Percentiles rank a stretch among this genome's conserved stretches.
Evolutionary conservation across 2,888 invertebrate genomes (phyloP).

Genomic region (Apantesis nais): DNA sequence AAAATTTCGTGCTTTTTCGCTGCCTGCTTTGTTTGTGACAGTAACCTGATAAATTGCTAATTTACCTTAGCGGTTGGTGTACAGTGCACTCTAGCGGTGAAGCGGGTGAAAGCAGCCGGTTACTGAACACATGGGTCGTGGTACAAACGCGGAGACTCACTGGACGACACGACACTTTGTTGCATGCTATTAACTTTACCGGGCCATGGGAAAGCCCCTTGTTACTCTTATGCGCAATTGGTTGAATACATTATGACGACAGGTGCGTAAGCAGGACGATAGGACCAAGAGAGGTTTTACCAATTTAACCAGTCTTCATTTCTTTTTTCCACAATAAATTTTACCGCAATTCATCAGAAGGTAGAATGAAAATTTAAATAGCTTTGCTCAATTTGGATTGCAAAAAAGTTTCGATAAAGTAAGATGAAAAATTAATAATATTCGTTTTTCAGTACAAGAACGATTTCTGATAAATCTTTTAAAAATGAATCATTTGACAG

Average conservation of each 20-base stretch:
- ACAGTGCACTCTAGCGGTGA: conserved; percentile 16
- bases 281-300: too few species aligned
- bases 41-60: conserved; percentile 8
- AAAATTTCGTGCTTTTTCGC: background rate
- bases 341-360: too few species aligned
- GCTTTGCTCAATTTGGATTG: too few species aligned
- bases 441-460: too few species aligned
- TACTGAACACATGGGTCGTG: background rate
- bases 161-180: background rate
- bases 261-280: background rate
- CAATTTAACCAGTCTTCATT: too few species aligned
- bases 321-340: background rate
- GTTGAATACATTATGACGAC: background rate
- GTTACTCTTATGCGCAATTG: background rate
- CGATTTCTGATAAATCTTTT: too few species aligned
- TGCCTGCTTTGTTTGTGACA: conserved; percentile 1
- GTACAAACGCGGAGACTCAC: background rate
- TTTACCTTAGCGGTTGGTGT: conserved; percentile 16
- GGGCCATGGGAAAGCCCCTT: conserved; percentile 2
- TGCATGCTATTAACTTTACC: background rate
- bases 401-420: too few species aligned
- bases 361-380: too few species aligned
- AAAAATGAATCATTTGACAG: too few species aligned
- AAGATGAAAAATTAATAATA: too few species aligned
- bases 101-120: conserved; percentile 16